Evolutionary conservation across 2,113 vertebrate genomes (phyloP).

Genomic region (Sceloporus undulatus): DNA sequence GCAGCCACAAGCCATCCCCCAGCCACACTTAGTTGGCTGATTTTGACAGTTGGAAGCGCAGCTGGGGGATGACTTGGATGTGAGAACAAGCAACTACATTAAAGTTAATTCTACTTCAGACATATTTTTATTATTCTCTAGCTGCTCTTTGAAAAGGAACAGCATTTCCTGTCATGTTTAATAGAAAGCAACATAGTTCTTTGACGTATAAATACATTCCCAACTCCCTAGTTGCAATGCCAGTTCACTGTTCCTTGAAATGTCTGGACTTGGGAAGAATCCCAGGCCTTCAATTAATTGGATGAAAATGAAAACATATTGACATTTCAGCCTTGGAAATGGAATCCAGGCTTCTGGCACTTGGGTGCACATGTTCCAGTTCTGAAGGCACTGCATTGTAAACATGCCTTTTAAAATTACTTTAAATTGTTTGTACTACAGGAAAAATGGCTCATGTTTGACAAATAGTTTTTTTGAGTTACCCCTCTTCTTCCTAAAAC

Average conservation of each 20-base stretch:
- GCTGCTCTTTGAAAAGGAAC: slow-evolving; percentile 4
- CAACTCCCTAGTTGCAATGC: neutral
- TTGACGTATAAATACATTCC: slow-evolving; percentile 12
- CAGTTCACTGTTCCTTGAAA: slow-evolving; percentile 9
- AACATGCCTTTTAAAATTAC: neutral
- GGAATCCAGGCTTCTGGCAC: neutral
- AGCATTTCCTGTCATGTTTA: slow-evolving; percentile 31
- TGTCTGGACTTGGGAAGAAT: slow-evolving; percentile 1
- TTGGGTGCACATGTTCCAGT: neutral
- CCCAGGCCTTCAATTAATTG: neutral
- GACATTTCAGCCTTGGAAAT: neutral
- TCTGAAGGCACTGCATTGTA: neutral
- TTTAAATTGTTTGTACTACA: neutral
- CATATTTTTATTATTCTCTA: slow-evolving; percentile 16
- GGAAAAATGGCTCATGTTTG: neutral
- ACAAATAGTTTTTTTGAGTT: neutral
- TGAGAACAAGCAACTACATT: neutral
- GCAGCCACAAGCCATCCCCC: no score
- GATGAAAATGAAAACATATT: neutral
- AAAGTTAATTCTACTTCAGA: neutral
- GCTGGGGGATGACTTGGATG: neutral
- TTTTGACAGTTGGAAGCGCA: no score
- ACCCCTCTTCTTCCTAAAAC: neutral
- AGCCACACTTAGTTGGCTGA: no score
- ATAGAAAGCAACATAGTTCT: slow-evolving; percentile 16